A percentile compares a stretch with the other conserved stretches of the same genome.
Conservation (phyloP, 92 coral and sea anemone species). For the Scolanthus callimorphus region DNA sequence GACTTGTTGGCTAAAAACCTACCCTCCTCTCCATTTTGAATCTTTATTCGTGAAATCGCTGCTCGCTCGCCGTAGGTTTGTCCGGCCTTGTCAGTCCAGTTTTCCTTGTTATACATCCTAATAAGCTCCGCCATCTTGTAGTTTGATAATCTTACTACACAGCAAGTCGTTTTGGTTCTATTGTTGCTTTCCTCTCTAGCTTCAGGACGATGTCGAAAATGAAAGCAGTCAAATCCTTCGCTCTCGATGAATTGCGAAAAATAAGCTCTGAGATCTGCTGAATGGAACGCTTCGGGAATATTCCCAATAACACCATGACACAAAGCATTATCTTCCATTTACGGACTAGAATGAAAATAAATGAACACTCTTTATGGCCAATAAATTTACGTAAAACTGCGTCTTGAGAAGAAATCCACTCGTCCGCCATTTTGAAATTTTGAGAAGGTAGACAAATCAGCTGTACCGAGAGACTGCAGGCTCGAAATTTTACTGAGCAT, state of each 20-base stretch:
- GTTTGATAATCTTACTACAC: conserved; percentile 67
- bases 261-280: conserved; percentile 91
- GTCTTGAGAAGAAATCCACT: too few relatives aligned
- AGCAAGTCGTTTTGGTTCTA: conserved; percentile 64
- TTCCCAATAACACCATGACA: conserved; percentile 83
- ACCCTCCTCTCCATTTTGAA: too few relatives aligned
- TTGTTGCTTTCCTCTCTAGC: conserved; percentile 17
- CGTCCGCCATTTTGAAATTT: too few relatives aligned
- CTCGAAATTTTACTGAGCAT: conserved; percentile 19
- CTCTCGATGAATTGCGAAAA: conserved; percentile 78
- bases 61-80: conserved; percentile 63
- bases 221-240: conserved; percentile 83
- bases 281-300: conserved; percentile 84
- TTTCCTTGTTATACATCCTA: conserved; percentile 70
- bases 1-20: too few relatives aligned
- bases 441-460: too few relatives aligned
- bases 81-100: conserved; percentile 83
- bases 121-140: conserved; percentile 64
- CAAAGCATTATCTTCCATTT: not conserved
- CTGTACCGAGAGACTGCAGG: too few relatives aligned
- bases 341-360: too few relatives aligned
- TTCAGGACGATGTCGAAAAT: conserved; percentile 97
- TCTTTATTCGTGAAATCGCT: conserved; percentile 60
- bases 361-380: too few relatives aligned
- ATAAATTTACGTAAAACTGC: too few relatives aligned